Percentiles rank a stretch among this genome's conserved stretches.
Conservation (phyloP, 2,888 invertebrate species). For the Tetrapedia diversipes region DNA sequence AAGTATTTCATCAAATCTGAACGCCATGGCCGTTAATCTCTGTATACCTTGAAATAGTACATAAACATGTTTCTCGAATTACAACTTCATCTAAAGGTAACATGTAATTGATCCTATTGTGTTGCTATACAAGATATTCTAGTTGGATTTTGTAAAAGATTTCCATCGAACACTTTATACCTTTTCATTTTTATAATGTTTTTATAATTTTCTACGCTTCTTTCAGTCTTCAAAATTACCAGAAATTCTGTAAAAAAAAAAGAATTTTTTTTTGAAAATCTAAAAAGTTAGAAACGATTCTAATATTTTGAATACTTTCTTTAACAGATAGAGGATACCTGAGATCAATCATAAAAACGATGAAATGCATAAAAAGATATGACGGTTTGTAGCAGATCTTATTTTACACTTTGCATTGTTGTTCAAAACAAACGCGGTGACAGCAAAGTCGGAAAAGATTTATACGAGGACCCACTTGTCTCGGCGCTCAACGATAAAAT, state of each 20-base stretch:
- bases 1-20: not conserved
- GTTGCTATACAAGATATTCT: too few species aligned
- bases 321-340: not conserved
- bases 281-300: not conserved
- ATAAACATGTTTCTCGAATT: not conserved
- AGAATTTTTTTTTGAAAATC: not conserved
- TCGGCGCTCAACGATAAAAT: not conserved
- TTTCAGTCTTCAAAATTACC: too few species aligned
- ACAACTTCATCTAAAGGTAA: not conserved
- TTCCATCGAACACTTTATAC: too few species aligned
- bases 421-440: not conserved
- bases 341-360: too few species aligned
- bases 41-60: too few species aligned
- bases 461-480: not conserved
- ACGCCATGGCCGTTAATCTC: too few species aligned
- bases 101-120: not conserved
- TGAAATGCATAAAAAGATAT: too few species aligned
- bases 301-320: not conserved
- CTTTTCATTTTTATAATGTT: too few species aligned
- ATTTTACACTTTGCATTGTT: not conserved
- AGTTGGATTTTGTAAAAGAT: too few species aligned
- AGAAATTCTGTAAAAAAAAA: too few species aligned
- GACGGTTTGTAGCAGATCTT: too few species aligned
- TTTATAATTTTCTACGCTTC: too few species aligned
- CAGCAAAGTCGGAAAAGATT: not conserved